Conservation (phyloP, 2,888 invertebrate species). For the Ornithoptera priamus region DNA sequence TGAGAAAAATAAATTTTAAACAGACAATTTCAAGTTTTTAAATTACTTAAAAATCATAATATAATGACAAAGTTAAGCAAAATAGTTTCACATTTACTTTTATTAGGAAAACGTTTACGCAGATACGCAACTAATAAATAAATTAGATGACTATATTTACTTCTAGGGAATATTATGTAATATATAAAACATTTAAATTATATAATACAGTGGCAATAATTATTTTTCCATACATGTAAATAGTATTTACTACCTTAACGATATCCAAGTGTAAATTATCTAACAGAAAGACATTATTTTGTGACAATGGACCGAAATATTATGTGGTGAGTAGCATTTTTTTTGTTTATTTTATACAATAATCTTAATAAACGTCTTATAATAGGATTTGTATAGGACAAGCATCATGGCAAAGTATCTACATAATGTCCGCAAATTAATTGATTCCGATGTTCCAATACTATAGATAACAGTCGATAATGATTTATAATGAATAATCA, state of each 20-base stretch:
- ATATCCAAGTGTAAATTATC: constrained; percentile 22
- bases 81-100: too few species aligned
- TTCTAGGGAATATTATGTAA: neutral
- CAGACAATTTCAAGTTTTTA: neutral
- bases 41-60: too few species aligned
- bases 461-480: neutral
- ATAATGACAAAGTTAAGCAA: too few species aligned
- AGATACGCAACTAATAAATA: neutral
- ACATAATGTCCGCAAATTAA: neutral
- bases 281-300: constrained; percentile 12
- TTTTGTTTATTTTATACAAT: neutral
- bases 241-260: constrained; percentile 20
- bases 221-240: constrained; percentile 19
- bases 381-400: neutral
- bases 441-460: neutral
- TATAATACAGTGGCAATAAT: neutral
- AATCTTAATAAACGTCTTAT: neutral
- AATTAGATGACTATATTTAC: neutral
- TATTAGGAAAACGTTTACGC: neutral
- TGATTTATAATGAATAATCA: neutral
- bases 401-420: neutral
- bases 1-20: neutral
- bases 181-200: neutral
- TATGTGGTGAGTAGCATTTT: constrained; percentile 1
- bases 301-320: constrained; percentile 9